Evolutionary conservation across 2,797 vertebrate genomes (phyloP).

Genomic region (Anas georgica): DNA sequence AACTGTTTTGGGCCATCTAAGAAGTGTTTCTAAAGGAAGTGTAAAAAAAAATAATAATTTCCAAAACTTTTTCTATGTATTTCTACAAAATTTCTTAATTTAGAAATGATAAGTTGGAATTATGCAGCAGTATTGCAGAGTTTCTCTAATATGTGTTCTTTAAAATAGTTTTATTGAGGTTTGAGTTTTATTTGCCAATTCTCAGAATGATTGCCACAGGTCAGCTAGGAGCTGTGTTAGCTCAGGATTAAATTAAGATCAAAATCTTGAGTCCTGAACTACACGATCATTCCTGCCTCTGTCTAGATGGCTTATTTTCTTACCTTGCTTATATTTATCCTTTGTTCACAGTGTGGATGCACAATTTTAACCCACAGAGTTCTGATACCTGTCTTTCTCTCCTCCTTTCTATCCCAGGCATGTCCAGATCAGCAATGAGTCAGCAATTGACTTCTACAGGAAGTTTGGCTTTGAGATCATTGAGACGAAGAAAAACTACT

Average conservation of each 20-base stretch:
- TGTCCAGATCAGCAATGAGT: conserved; percentile 99
- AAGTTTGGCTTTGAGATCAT: conserved; percentile 99
- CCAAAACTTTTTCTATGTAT: background rate
- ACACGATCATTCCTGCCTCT: background rate
- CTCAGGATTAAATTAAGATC: background rate
- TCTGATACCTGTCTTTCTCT: background rate
- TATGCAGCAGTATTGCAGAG: background rate
- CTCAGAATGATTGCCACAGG: background rate
- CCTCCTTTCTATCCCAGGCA: conserved; percentile 80
- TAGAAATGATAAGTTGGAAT: background rate
- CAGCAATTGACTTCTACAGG: conserved; percentile 98
- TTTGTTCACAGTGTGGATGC: background rate
- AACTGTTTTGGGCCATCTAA: background rate
- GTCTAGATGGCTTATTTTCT: background rate
- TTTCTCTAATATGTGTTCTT: background rate
- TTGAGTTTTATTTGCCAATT: background rate
- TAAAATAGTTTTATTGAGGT: background rate
- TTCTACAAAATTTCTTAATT: background rate
- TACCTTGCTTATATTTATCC: background rate
- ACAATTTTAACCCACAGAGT: background rate
- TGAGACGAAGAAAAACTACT: conserved; percentile 99
- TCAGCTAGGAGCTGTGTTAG: background rate
- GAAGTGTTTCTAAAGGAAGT: background rate
- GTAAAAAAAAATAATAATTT: background rate
- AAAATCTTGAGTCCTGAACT: background rate